Evolutionary conservation across 2,113 vertebrate species (phyloP), one percentile per base, ranked within the genome.

Genomic region (Pelecanus crispus): DNA sequence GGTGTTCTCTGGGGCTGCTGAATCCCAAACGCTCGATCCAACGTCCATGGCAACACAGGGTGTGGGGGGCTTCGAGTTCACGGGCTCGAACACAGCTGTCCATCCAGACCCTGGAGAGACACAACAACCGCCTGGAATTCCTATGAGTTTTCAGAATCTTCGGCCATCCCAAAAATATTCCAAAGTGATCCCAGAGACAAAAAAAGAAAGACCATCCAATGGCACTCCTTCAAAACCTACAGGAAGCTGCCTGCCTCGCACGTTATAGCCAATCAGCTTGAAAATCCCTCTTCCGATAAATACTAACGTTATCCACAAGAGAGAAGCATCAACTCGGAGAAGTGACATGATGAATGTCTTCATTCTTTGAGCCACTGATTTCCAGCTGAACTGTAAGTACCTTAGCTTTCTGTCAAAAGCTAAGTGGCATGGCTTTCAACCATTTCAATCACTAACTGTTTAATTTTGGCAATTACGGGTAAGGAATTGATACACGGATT

Each of bases 71-170:
- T 87, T 82, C 0, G 97, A 81, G 42, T 61, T 97, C 13, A 88
- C 98, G 4, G 98, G 98, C 45, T 99, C 99, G 65, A 99, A 99
- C 79, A 97, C 98, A 0, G 98, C 98, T 0, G 97, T 98, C 99
- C 99, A 99, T 1, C 97, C 96, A 5, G 98, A 86, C 28, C 98
- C 99, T 99, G 83, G 2, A 4, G 18, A 38, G 38, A 93, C 17
- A 59, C 31, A 63, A 26, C 31, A 28, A 52, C 9, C 24, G 16
- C 25, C 2, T 19, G n/a, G 4, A 34, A 26, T 12, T 19, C 63
- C 52, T 12, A 1, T 2, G 10, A 15, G 32, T 6, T 31, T 13
- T 13, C 17, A 16, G 8, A 10, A 16, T 0, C 40, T 31, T 16
- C 8, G 10, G 19, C 9, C 53, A 28, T 15, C 49, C 47, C 68